Base-by-base conservation (phyloP, 1,140 invertebrate genomes). In the Bombus pyrosoma region DNA sequence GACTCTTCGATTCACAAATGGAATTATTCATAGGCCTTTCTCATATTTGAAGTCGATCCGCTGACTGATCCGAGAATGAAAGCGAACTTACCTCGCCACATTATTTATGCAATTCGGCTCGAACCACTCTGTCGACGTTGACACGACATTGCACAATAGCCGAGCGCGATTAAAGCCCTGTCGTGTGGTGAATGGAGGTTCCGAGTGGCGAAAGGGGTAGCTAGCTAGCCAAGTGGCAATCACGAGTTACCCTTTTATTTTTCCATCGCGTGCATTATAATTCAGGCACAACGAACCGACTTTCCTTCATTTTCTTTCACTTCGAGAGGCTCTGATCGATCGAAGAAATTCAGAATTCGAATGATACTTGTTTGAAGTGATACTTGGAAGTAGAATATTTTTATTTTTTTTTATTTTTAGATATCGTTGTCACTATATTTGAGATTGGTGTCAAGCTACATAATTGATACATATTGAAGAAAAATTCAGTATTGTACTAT, bases 91-190 rank as follows among this genome's bases (percentile, higher is more conserved):
- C 22, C 68, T 83, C 37, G 18, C 12, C 59, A 69, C 74, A 69
- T 83, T 83, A 77, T 83, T 83, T 77, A 83, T 59, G 81, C n/a
- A 76, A 76, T 64, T 83, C 73, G 73, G 32, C 73, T 41, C 43
- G 64, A 75, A 13, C 72, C n/a, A 59, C n/a, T 82, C 69, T 37
- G 69, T 43, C 71, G 80, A 39, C 80, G 71, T 74, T 73, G 39
- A 82, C 74, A 82, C 81, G 41, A 6, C 43, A 68, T 83, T 69
- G 74, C 64, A 76, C 81, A 83, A 83, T 83, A 77, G 68, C 28
- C 25, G 39, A 53, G 53, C 37, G 79, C 43, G 72, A 71, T 81
- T 81, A 72, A 71, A 81, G 39, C 66, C 66, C 25, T 81, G 68
- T 81, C 47, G 34, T 81, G 37, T 28, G 39, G 69, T 39, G 66